These are phyloP conservation scores for Heterocephalus glaber DNA, from an alignment of 2,113 vertebrate species.

Conservation along the genomic window DNA sequence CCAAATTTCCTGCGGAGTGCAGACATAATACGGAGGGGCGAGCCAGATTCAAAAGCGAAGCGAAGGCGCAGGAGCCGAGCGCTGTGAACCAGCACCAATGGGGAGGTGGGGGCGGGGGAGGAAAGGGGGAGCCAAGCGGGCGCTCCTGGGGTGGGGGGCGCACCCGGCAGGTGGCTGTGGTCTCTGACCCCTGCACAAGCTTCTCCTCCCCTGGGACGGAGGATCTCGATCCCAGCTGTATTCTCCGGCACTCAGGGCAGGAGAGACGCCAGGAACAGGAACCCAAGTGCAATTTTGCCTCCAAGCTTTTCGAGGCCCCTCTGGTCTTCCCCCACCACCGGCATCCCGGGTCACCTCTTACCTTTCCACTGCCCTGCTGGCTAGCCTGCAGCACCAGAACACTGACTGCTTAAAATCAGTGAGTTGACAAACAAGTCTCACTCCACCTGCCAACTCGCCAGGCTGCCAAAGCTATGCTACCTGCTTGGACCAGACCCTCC, in stretches of 20 bases:
- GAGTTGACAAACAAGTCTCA: slow-evolving; percentile 52
- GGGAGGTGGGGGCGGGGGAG: slow-evolving; percentile 69
- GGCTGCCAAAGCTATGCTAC: not conserved
- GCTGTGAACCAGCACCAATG: slow-evolving; percentile 75
- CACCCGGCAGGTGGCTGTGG: slow-evolving; percentile 37
- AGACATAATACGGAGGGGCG: slow-evolving; percentile 94
- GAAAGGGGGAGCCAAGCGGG: not conserved
- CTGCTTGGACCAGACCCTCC: slow-evolving; percentile 64
- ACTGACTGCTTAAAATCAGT: slow-evolving; percentile 28
- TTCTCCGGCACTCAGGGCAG: slow-evolving; percentile 52
- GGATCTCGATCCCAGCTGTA: slow-evolving; percentile 10
- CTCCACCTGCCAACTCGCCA: slow-evolving; percentile 58
- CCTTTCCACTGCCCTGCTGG: not conserved
- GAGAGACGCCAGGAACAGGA: slow-evolving; percentile 3
- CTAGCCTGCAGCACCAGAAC: slow-evolving; percentile 38
- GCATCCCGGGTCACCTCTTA: slow-evolving; percentile 56
- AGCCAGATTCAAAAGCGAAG: slow-evolving; percentile 83
- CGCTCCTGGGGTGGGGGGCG: slow-evolving; percentile 21
- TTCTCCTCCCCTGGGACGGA: slow-evolving; percentile 57
- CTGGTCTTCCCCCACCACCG: not conserved
- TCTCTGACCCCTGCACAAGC: not conserved
- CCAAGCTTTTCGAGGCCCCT: slow-evolving; percentile 11
- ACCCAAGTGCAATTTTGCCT: slow-evolving; percentile 39
- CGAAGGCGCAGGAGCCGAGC: slow-evolving; percentile 73
- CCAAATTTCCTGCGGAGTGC: slow-evolving; percentile 98